Evolutionary conservation across 1,140 invertebrate genomes (phyloP), one percentile per base, ranked within the genome.

Genomic region (Marisa cornuarietis): DNA sequence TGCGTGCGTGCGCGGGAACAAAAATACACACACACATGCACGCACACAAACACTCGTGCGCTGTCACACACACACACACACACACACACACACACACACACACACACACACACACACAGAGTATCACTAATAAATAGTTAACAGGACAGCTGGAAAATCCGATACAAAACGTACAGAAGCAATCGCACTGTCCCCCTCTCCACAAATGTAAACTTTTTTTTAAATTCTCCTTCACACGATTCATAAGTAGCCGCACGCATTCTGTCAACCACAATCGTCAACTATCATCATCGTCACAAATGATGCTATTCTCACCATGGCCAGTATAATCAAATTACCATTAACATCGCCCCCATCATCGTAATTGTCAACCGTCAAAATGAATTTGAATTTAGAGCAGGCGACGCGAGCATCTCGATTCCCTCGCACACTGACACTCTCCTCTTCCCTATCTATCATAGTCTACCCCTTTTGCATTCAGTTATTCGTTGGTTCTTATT

Each of bases 21-120:
- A n/a, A n/a, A n/a, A n/a, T n/a, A n/a, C n/a, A n/a, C n/a, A n/a
- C n/a, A n/a, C n/a, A n/a, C n/a, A n/a, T n/a, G n/a, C n/a, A n/a
- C n/a, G n/a, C n/a, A n/a, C n/a, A n/a, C n/a, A n/a, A n/a, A n/a
- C n/a, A n/a, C n/a, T n/a, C n/a, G n/a, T n/a, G n/a, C n/a, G n/a
- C n/a, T n/a, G n/a, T n/a, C n/a, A n/a, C n/a, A n/a, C n/a, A n/a
- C n/a, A n/a, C n/a, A n/a, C n/a, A n/a, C n/a, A n/a, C n/a, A n/a
- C n/a, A n/a, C n/a, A n/a, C n/a, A n/a, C n/a, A n/a, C 66, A 69
- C 66, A 13, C 66, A 13, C 66, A 13, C 66, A 8, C 11, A 20
- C 66, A 69, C 66, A 69, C 66, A 69, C 66, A 69, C 66, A 69
- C 66, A 69, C 66, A 20, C 66, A 69, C 7, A 69, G n/a, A 69